Evolutionary conservation across 2,113 vertebrate species (phyloP).

Genomic region (Ceyx cyanopectus): DNA sequence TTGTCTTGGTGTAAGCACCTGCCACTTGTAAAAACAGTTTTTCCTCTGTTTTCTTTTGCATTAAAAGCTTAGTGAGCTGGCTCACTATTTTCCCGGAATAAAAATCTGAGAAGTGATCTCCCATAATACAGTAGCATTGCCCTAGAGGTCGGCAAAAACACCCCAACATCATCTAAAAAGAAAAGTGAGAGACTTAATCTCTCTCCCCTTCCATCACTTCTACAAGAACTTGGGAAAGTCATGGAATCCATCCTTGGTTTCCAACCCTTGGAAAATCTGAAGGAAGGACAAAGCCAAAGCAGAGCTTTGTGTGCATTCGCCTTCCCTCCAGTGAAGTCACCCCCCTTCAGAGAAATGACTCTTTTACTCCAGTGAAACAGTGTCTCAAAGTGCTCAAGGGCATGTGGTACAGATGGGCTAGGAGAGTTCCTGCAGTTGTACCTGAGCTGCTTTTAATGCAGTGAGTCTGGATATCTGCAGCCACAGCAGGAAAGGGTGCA

Average conservation of each 20-base stretch:
- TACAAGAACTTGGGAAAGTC: neutral
- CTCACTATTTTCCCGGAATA: neutral
- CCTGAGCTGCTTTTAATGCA: neutral
- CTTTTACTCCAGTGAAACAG: neutral
- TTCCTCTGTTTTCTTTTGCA: neutral
- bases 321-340: neutral
- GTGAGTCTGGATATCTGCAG: rapidly evolving
- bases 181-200: neutral
- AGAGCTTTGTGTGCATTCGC: rapidly evolving
- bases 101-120: neutral
- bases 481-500: neutral
- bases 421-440: neutral
- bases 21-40: neutral
- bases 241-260: neutral
- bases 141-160: neutral
- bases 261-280: neutral
- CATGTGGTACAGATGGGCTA: neutral
- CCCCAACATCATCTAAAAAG: neutral
- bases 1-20: slow-evolving; percentile 24
- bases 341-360: neutral
- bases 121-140: rapidly evolving
- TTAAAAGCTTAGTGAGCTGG: neutral
- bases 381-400: neutral
- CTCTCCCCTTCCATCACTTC: neutral
- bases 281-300: neutral